Conservation (phyloP, 2,113 vertebrate genomes). For the Campylomormyrus tamandua region DNA sequence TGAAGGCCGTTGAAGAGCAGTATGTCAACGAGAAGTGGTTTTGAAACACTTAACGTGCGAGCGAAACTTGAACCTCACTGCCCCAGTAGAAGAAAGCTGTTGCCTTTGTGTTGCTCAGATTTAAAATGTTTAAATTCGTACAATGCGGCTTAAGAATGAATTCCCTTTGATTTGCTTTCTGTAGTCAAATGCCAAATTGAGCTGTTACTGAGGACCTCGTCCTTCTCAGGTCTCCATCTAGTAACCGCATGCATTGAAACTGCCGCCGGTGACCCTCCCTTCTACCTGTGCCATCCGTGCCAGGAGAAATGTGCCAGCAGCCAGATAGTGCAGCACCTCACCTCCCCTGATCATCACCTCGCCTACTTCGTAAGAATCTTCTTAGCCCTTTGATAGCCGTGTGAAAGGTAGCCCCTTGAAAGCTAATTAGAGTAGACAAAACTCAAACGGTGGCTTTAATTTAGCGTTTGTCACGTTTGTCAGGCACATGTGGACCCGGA, state of each 20-base stretch:
- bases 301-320: background rate
- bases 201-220: background rate
- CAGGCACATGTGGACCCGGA: background rate
- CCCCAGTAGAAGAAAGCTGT: background rate
- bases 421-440: background rate
- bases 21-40: background rate
- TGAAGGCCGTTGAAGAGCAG: background rate
- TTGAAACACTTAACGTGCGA: background rate
- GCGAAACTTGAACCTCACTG: background rate
- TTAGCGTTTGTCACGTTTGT: too few relatives aligned
- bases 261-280: background rate
- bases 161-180: background rate
- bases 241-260: constrained; percentile 10
- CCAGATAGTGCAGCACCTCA: background rate
- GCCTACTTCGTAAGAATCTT: background rate
- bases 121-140: background rate
- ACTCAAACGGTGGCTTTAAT: background rate
- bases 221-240: background rate
- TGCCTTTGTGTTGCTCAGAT: background rate
- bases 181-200: background rate
- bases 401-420: background rate
- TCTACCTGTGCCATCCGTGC: constrained; percentile 17
- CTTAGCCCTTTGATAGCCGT: background rate
- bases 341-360: background rate
- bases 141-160: background rate